Conservation (phyloP, 2,888 invertebrate genomes). For the Argyresthia goedartella region DNA sequence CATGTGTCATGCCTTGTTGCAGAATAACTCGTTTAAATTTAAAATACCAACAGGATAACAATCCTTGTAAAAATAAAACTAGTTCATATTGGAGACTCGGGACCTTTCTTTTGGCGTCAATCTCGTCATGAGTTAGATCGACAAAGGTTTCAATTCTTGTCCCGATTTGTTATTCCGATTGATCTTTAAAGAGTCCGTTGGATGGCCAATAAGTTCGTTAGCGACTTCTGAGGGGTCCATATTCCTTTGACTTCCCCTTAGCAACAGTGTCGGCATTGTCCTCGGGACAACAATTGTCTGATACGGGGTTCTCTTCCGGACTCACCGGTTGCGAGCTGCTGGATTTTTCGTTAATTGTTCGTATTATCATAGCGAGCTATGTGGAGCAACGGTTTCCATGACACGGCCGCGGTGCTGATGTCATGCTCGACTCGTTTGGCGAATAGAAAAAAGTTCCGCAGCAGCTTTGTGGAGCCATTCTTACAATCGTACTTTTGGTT, state of each 20-base stretch:
- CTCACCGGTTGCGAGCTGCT: conserved; percentile 11
- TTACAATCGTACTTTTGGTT: too few species aligned
- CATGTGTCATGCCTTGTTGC: too few species aligned
- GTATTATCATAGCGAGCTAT: conserved; percentile 7
- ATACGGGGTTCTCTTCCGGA: conserved; percentile 3
- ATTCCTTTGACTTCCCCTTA: background rate
- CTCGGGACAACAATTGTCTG: background rate
- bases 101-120: too few species aligned
- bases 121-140: too few species aligned
- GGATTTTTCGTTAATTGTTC: conserved; percentile 30
- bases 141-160: too few species aligned
- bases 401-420: background rate
- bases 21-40: too few species aligned
- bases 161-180: background rate
- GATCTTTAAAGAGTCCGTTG: background rate
- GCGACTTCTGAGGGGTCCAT: background rate
- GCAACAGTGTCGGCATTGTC: background rate
- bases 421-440: background rate
- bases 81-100: too few species aligned
- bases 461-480: background rate
- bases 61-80: too few species aligned
- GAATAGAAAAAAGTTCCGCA: background rate
- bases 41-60: too few species aligned
- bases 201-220: background rate
- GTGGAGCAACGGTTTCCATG: conserved; percentile 2